Evolutionary conservation across 2,797 vertebrate genomes (phyloP), one percentile per base, ranked within the genome.

Genomic region (Micromesistius poutassou): DNA sequence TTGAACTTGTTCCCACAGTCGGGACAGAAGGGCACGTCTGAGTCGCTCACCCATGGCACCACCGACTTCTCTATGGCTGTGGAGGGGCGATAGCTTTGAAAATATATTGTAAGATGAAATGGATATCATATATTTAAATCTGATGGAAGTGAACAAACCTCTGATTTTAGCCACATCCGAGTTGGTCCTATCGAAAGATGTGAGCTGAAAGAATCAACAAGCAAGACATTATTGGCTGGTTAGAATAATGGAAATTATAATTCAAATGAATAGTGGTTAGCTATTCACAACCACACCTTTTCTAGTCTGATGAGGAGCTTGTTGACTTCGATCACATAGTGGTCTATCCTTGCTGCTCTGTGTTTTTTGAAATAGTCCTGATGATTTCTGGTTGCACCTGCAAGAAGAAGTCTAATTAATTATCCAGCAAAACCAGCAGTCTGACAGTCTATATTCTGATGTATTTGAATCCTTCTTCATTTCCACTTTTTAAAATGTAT

Each of bases 321-420:
- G 92, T 99, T 99, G 88, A 99, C 95, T 91, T 99, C 98, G 78
- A 99, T 95, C 80, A 99, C 98, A 77, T 98, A 98, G 90, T 99
- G 98, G 89, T 99, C 98, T 83, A 99, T 99, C 83, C 98, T 94
- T 82, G 96, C 97, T 75, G 97, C 98, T 78, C 98, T 90, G 81
- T 98, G 96, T 80, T 96, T 98, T 92, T 98, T 99, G 89, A 99
- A 99, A 78, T 93, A 88, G 28, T 97, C 96, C 83, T 98, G 91
- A 86, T 98, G 97, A 91, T 95, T 98, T 91, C 93, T 94, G 74
- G 91, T 89, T 74, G 96, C 96, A 87, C 98, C 98, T 93, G 74
- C 74, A 83, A 74, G 30, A 66, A 2, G 83, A 74, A 72, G 35
- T 72, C 25, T 12, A 38, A 38, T 50, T 4, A 25, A 50, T 73